Evolutionary conservation across 2,888 invertebrate species (phyloP).

Genomic region (Melieria crassipennis): DNA sequence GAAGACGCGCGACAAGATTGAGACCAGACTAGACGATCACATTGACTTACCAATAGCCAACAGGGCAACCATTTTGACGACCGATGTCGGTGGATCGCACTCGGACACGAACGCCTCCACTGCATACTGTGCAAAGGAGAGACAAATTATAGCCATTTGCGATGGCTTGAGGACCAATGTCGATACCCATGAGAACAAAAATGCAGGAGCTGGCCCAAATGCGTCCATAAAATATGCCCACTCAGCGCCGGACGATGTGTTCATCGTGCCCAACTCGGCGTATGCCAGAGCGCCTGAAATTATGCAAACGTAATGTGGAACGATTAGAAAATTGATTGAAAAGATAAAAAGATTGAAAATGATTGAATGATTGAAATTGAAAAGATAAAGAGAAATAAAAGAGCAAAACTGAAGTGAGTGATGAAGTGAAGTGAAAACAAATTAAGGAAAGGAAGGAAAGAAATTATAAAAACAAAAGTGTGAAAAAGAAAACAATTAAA

Average conservation of each 20-base stretch:
- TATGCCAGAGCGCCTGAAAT: conserved; percentile 87
- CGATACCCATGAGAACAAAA: conserved; percentile 93
- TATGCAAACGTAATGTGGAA: neutral
- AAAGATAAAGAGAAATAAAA: neutral
- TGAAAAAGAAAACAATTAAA: too few species aligned
- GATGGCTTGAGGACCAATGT: conserved; percentile 92
- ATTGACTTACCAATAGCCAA: conserved; percentile 80
- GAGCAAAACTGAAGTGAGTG: too few species aligned
- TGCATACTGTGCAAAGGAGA: conserved; percentile 93
- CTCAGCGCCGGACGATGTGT: conserved; percentile 93
- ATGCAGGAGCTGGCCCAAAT: conserved; percentile 87
- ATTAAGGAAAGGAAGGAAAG: too few species aligned
- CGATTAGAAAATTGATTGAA: neutral
- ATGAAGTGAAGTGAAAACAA: too few species aligned
- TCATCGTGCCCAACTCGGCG: conserved; percentile 95
- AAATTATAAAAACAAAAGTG: too few species aligned
- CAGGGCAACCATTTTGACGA: conserved; percentile 89
- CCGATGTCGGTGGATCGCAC: conserved; percentile 83
- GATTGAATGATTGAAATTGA: neutral
- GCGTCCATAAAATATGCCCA: conserved; percentile 97
- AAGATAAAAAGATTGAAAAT: neutral
- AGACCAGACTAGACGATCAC: neutral
- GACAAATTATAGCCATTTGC: conserved; percentile 92
- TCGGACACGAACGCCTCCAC: conserved; percentile 89
- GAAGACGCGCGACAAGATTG: too few species aligned